phyloP scores from a whole-genome alignment of 2,888 invertebrate species.

The Melanotus villosus region DNA sequence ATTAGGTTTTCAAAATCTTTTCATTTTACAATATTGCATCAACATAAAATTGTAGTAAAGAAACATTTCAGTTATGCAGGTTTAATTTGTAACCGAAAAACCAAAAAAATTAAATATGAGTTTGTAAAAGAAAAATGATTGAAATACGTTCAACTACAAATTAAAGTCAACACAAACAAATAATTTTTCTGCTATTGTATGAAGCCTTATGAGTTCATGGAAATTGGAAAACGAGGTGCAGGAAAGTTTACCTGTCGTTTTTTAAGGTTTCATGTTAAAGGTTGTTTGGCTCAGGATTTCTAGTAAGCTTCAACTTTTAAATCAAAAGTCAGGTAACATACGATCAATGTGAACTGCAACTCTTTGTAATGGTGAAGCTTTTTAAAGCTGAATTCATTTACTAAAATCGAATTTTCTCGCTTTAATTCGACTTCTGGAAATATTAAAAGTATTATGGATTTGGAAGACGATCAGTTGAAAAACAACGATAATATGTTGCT shows the following conservation, averaged over 20 bases:
- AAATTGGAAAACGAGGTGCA: constrained; percentile 43
- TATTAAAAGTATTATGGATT: constrained; percentile 29
- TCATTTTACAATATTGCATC: too few relatives aligned
- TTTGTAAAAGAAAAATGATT: too few relatives aligned
- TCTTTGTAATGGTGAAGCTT: constrained; percentile 3
- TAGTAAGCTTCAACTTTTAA: constrained; percentile 33
- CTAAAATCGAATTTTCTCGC: neutral
- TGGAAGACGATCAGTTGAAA: constrained; percentile 37
- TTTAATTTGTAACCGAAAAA: too few relatives aligned
- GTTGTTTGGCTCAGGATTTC: constrained; percentile 38
- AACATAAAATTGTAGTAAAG: too few relatives aligned
- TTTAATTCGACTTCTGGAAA: constrained; percentile 12
- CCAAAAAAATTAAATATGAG: too few relatives aligned
- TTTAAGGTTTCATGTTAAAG: constrained; percentile 44
- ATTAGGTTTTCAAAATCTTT: too few relatives aligned
- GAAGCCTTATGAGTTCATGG: constrained; percentile 38
- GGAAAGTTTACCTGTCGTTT: constrained; percentile 45
- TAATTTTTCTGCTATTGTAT: constrained; percentile 25
- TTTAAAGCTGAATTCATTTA: neutral
- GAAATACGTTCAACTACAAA: neutral
- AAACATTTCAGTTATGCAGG: too few relatives aligned
- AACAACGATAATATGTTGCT: constrained; percentile 24
- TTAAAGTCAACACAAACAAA: constrained; percentile 12
- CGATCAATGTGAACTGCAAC: neutral
- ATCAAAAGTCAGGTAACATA: constrained; percentile 26